Evolutionary conservation across 2,888 invertebrate species (phyloP), one percentile per base, ranked within the genome.

Genomic region (Cephus rjabovi): DNA sequence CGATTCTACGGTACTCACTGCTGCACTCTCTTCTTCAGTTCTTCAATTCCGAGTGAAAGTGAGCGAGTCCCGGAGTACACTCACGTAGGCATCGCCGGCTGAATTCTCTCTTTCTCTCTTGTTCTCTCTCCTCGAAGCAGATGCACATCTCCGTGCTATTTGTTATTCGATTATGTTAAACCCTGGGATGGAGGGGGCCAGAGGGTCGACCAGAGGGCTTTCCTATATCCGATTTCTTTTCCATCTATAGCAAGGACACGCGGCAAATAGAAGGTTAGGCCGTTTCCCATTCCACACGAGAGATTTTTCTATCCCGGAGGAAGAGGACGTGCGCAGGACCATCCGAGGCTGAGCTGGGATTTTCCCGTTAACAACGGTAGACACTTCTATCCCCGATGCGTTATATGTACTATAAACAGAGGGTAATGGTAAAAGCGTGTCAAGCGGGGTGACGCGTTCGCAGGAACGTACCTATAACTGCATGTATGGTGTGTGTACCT

Each of bases 371-470:
- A 33, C 33, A 70, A 70, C 70, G 70, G 70, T 70, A 30, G 70
- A 33, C 70, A 33, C 70, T 70, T 33, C 70, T 70, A 12, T 15
- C 31, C 70, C 30, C 70, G 70, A 70, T n/a, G 70, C 70, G 70
- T 70, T 70, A 70, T 70, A 30, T 70, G 70, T 70, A 75, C 78
- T 75, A 78, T 78, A 78, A 78, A 78, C 75, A 78, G 78, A 71
- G 75, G 73, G 73, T 78, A 78, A 78, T 78, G 78, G 75, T 78
- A 78, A 78, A 78, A 78, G 78, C 78, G 75, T 78, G 78, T 78
- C 73, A 73, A 37, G 70, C 68, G 68, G n/a, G 37, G 73, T 69
- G 35, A 30, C 40, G 35, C 70, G 56, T 34, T 34, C 76, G 35
- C 37, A 74, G 68, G 35, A 31, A 70, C 56, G 33, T 70, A 70